Conservation (phyloP, 2,113 vertebrate genomes). For the Phalacrocorax aristotelis region DNA sequence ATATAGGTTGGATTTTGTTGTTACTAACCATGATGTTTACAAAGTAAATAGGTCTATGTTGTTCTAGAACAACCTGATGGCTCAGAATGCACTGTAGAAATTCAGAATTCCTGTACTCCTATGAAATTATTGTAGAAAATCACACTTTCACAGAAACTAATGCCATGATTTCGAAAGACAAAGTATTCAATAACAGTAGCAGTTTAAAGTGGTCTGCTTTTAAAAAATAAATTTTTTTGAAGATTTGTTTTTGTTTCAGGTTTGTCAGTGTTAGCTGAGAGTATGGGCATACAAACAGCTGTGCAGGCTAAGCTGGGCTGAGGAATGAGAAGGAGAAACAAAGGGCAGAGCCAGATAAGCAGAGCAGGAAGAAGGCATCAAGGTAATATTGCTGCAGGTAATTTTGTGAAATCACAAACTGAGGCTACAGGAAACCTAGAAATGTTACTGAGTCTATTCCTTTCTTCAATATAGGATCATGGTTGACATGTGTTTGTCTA, state of each 20-base stretch:
- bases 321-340: not conserved
- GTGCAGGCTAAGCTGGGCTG: not conserved
- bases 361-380: not conserved
- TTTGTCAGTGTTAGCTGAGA: not conserved
- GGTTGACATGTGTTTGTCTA: not conserved
- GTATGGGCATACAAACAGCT: not conserved
- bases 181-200: not conserved
- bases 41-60: not conserved
- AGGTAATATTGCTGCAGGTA: not conserved
- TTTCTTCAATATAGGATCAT: not conserved
- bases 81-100: not conserved
- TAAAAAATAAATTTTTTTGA: not conserved
- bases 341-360: not conserved
- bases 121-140: not conserved
- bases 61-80: fast-evolving
- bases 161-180: not conserved
- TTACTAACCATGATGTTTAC: not conserved
- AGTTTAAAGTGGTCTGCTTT: not conserved
- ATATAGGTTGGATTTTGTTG: not conserved
- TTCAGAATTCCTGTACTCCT: not conserved
- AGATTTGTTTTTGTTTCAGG: not conserved
- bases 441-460: not conserved
- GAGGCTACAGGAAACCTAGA: not conserved
- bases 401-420: not conserved
- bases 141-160: not conserved